A percentile compares a stretch with the other conserved stretches of the same genome.
phyloP scores from a whole-genome alignment of 2,797 vertebrate species.

The Spizella passerina region DNA sequence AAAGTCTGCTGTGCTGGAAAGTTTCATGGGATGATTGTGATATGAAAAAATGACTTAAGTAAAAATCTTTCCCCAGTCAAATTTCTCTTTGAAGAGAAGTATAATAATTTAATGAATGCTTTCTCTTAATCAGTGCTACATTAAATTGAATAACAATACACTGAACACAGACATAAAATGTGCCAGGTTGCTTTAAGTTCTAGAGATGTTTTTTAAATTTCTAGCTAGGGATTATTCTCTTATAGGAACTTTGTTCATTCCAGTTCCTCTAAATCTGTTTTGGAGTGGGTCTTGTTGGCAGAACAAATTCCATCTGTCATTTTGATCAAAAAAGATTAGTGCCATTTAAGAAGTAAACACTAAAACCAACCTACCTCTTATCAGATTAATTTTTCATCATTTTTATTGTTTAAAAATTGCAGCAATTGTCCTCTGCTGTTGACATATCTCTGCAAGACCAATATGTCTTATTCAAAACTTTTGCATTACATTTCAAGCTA shows the following conservation, averaged over 20 bases:
- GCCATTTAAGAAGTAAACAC: background rate
- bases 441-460: background rate
- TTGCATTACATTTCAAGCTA: background rate
- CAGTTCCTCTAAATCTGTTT: background rate
- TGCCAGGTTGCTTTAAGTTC: background rate
- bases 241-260: background rate
- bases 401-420: background rate
- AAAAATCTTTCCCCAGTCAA: background rate
- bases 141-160: background rate
- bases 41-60: background rate
- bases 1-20: background rate
- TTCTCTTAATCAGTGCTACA: background rate
- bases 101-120: background rate
- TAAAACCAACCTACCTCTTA: background rate
- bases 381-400: background rate
- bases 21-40: background rate
- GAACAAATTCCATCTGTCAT: constrained; percentile 16
- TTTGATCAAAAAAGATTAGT: constrained; percentile 3
- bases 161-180: background rate
- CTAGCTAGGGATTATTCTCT: background rate
- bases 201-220: background rate
- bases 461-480: background rate
- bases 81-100: background rate
- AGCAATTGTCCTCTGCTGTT: background rate
- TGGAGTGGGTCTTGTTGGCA: background rate